Percentiles rank a stretch among this genome's conserved stretches.
phyloP scores from a whole-genome alignment of 2,113 vertebrate species.

The Melanerpes formicivorus region DNA sequence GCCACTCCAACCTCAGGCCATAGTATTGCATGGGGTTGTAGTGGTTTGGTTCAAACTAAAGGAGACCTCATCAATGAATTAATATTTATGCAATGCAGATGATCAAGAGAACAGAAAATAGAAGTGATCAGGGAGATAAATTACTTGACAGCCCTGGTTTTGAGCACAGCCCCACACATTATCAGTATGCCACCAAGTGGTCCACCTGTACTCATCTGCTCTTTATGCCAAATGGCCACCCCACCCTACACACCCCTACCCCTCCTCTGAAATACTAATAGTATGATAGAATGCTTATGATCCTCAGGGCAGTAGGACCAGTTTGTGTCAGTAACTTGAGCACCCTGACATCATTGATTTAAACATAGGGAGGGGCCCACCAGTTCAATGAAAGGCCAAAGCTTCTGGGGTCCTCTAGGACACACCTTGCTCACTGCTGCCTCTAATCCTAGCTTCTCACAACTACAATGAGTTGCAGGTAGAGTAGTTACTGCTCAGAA shows the following conservation, averaged over 20 bases:
- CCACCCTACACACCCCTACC: no score
- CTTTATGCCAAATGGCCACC: background rate
- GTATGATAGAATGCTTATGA: background rate
- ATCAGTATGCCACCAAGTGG: fast-evolving
- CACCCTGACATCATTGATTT: background rate
- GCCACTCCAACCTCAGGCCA: no score
- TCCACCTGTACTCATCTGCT: background rate
- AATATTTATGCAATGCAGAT: background rate
- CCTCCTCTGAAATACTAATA: fast-evolving
- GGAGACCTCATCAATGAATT: background rate
- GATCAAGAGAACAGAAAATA: background rate
- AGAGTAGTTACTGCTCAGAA: background rate
- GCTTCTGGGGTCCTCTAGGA: background rate
- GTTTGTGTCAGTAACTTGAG: background rate
- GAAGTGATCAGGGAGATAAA: background rate
- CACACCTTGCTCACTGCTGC: background rate
- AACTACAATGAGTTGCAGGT: background rate
- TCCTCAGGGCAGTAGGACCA: background rate
- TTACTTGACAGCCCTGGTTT: background rate
- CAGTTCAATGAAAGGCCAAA: background rate
- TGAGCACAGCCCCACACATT: background rate
- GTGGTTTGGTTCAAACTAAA: background rate
- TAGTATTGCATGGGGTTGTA: no score
- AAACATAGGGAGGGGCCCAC: background rate
- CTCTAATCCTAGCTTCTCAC: background rate